Evolutionary conservation across 2,888 invertebrate species (phyloP), one percentile per base, ranked within the genome.

Genomic region (Andrena haemorrhoa): DNA sequence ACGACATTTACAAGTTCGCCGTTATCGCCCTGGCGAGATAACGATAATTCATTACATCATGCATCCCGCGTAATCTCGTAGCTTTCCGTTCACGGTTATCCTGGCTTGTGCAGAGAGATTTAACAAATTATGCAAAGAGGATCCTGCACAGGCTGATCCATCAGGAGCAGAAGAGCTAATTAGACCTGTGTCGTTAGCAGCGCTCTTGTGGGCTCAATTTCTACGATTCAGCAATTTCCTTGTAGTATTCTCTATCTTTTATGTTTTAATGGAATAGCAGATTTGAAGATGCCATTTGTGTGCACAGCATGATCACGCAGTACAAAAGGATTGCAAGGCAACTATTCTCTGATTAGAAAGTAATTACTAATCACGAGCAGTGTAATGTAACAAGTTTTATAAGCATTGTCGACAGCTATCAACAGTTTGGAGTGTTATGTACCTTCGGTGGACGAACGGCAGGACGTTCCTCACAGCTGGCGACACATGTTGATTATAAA

Each of bases 391-490:
- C 16, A 41, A 41, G 16, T 41, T 41, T 41, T 16, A 41, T 16
- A 41, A 41, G 12, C 16, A 4, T 41, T 5, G 1, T 2, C 16
- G 41, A 12, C 8, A 23, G 4, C 4, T 10, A 10, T 23, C 2
- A 10, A 26, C 2, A 26, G 10, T 10, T 56, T 26, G 8, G 3
- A 8, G 0, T 8, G 10, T 1, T 3, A 12, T 2, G 35, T 91
- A 92, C 92, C 92, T 92, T 82, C 85, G 89, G 51, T 87, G 86
- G n/a, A 92, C 58, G 79, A 91, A 91, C 47, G 92, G 92, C 71
- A 89, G 29, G 31, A 90, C 74, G 77, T 85, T 86, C 35, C 85
- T 78, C 41, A 90, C 78, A 3, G 88, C 70, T 16, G 72, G 73
- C 75, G 89, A 86, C 75, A 92, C 83, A 70, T 87, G 90, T 51